Percentiles rank a stretch among this genome's conserved stretches.
Conservation (phyloP, 2,113 vertebrate species). For the Cervus canadensis region DNA sequence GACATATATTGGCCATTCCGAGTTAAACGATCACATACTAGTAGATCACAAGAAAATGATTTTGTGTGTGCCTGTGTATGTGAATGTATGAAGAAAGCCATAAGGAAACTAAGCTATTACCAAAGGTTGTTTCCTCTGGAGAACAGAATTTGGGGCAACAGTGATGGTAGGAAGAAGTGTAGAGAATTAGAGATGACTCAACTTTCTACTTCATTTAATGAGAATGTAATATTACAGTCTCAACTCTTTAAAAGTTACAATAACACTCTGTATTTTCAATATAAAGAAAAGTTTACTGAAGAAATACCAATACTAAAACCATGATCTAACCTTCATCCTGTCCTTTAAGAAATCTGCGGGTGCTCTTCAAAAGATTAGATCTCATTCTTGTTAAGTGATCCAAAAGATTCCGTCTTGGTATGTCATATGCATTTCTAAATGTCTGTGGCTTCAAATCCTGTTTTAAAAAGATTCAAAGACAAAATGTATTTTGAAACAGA, state of each 20-base stretch:
- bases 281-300: neutral
- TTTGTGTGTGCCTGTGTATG: neutral
- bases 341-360: conserved; percentile 87
- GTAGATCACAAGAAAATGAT: neutral
- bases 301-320: conserved; percentile 29
- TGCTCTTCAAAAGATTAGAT: conserved; percentile 93
- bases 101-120: neutral
- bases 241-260: neutral
- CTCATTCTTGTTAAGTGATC: conserved; percentile 98
- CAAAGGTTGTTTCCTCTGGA: neutral
- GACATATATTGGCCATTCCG: neutral
- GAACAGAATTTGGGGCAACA: neutral
- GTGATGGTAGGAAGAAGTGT: neutral
- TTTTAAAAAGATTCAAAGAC: conserved; percentile 67
- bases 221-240: neutral
- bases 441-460: conserved; percentile 95
- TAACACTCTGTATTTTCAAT: neutral
- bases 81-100: neutral
- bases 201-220: neutral
- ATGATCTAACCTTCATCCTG: conserved; percentile 91
- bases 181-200: neutral
- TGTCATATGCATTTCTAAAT: conserved; percentile 97
- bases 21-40: neutral
- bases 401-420: conserved; percentile 94
- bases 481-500: conserved; percentile 54